A percentile compares a stretch with the other conserved stretches of the same genome.
These are phyloP conservation scores for Euclidia mi DNA, from an alignment of 2,888 invertebrate species.

Conservation along the genomic window DNA sequence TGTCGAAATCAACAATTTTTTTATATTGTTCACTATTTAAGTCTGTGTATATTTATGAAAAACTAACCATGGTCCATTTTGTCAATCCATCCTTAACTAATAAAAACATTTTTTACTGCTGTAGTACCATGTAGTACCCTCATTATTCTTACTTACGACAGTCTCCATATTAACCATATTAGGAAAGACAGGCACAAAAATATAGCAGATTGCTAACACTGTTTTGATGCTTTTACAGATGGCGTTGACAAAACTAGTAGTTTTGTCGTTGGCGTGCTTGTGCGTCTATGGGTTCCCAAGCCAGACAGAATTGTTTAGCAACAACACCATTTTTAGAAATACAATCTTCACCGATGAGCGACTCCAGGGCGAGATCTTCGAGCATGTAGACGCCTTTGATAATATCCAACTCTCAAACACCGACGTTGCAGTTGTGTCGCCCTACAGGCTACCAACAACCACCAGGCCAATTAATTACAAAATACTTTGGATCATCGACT, in stretches of 20 bases:
- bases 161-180: too few relatives aligned
- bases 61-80: too few relatives aligned
- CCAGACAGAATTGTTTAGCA: not conserved
- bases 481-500: constrained; percentile 82
- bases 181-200: too few relatives aligned
- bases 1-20: too few relatives aligned
- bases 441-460: constrained; percentile 84
- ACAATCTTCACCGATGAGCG: constrained; percentile 82
- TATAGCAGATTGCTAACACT: too few relatives aligned
- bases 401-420: constrained; percentile 26
- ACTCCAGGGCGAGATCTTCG: constrained; percentile 76
- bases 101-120: too few relatives aligned
- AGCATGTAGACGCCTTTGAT: constrained; percentile 60
- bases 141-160: too few relatives aligned
- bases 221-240: constrained; percentile 65
- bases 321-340: constrained; percentile 59
- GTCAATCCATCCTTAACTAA: too few relatives aligned
- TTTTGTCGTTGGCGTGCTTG: constrained; percentile 64
- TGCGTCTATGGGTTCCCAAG: constrained; percentile 64
- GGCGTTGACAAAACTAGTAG: constrained; percentile 69
- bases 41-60: too few relatives aligned
- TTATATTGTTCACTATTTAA: too few relatives aligned
- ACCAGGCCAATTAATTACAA: constrained; percentile 88
- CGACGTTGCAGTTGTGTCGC: constrained; percentile 45
- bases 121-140: too few relatives aligned